Percentiles rank a stretch among this genome's conserved stretches.
Evolutionary conservation across 2,888 invertebrate genomes (phyloP).

Genomic region (Mamestra brassicae): DNA sequence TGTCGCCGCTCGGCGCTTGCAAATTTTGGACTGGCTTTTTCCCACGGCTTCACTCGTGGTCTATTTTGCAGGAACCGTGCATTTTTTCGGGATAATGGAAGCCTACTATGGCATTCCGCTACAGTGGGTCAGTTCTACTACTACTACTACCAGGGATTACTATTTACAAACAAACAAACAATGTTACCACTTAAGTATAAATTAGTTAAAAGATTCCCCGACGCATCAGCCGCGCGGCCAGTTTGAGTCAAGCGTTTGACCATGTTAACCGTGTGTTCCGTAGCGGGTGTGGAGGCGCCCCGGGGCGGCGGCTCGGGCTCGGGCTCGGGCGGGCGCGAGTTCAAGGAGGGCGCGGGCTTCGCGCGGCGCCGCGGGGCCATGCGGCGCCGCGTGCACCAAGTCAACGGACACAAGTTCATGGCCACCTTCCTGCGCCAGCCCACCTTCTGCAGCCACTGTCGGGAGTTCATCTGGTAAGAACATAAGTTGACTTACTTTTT

Average conservation of each 20-base stretch:
- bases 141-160: not conserved
- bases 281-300: conserved; percentile 68
- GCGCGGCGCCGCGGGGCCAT: conserved; percentile 99
- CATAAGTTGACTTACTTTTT: not conserved
- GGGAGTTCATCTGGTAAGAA: conserved; percentile 98
- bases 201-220: not conserved
- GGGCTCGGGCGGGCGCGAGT: conserved; percentile 92
- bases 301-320: conserved; percentile 50
- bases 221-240: not conserved
- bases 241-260: not conserved
- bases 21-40: not conserved
- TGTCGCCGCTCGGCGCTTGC: not conserved
- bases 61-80: not conserved
- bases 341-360: conserved; percentile 98
- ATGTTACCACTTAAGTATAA: not conserved
- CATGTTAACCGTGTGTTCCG: not conserved
- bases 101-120: no score
- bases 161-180: not conserved
- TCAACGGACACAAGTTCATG: conserved; percentile 99
- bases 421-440: conserved; percentile 99
- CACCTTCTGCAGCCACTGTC: conserved; percentile 99
- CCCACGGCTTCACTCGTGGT: not conserved
- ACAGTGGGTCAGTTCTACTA: no score
- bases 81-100: no score
- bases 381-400: conserved; percentile 99